Evolutionary conservation across 2,888 invertebrate genomes (phyloP), one percentile per base, ranked within the genome.

Genomic region (Ophraella communa): DNA sequence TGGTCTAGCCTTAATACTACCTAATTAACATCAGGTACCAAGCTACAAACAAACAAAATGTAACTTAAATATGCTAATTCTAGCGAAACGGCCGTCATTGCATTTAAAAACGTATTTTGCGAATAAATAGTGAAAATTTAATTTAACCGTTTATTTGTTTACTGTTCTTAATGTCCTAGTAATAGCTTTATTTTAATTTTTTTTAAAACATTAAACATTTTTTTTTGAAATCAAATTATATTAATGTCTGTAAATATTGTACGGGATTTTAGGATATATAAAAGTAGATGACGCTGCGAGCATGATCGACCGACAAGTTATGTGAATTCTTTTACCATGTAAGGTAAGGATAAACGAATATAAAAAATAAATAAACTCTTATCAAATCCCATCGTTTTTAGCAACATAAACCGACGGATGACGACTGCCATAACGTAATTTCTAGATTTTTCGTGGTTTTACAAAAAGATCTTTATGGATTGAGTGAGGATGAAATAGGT

Each of bases 401-500:
- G 45, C 54, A 10, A 35, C 54, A 47, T 61, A 47, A 11, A 35
- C 8, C 23, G n/a, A 33, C 39, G n/a, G n/a, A n/a, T 47, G 39
- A 11, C 21, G 23, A 62, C n/a, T 18, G 47, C 39, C 33, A 23
- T 54, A 54, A 47, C 44, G 62, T 54, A 49, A 64, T 60, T 60
- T 56, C 55, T 49, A 42, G 47, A 59, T 61, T 57, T 61, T 61
- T 61, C 59, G 65, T 61, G 59, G 59, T 59, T 59, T 61, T 53
- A 59, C 57, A 0, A 52, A 60, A n/a, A 65, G 56, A 42, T 51
- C 60, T 62, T 60, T 63, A 66, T 49, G 55, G 60, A 49, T 63
- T 56, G 51, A 52, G 35, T 64, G 62, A 69, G 62, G 53, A 70
- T 70, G 66, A 70, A 65, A 70, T 67, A 70, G 63, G 64, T 68